Evolutionary conservation across 2,888 invertebrate species (phyloP), one percentile per base, ranked within the genome.

Genomic region (Drosophila macrospina): DNA sequence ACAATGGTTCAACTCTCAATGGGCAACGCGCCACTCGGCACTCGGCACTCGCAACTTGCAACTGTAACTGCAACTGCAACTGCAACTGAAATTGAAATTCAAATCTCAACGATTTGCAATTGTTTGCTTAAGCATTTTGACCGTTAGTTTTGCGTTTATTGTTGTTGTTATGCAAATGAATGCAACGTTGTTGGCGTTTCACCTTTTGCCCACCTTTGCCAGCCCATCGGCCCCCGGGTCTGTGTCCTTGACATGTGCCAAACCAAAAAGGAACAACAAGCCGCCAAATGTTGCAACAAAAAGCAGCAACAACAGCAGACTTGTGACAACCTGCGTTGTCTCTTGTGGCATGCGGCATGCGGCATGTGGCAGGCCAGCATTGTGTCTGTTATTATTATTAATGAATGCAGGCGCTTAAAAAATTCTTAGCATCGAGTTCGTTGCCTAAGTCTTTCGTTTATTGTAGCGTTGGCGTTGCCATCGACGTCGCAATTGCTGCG

Each of bases 121-220:
- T 85, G 81, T 70, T 85, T 79, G 67, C 39, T 44, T 42, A 65
- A 45, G 63, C 80, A 84, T 66, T 80, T 68, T 48, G 54, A 75
- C 72, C 72, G 63, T 67, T 74, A 57, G 34, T 39, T 48, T 41
- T 39, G 37, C 36, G 55, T 44, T 65, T 57, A 13, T 54, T 59
- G 39, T 41, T 39, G 36, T 24, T 60, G 60, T 70, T 80, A 85
- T 80, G 80, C 70, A 78, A 85, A 85, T 85, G 66, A 81, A 57
- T 66, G 66, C 67, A 60, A 64, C 47, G 24, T 32, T 39, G 30
- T 34, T 52, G 34, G 55, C 30, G n/a, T 26, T 42, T 75, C 69
- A 74, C 69, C 75, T 72, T 68, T 74, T 72, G 75, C 30, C 60
- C 74, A 55, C 34, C 36, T 42, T 59, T 42, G 51, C 34, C 41